Conservation (phyloP, 2,888 invertebrate genomes). For the Chymomyza caudatula region DNA sequence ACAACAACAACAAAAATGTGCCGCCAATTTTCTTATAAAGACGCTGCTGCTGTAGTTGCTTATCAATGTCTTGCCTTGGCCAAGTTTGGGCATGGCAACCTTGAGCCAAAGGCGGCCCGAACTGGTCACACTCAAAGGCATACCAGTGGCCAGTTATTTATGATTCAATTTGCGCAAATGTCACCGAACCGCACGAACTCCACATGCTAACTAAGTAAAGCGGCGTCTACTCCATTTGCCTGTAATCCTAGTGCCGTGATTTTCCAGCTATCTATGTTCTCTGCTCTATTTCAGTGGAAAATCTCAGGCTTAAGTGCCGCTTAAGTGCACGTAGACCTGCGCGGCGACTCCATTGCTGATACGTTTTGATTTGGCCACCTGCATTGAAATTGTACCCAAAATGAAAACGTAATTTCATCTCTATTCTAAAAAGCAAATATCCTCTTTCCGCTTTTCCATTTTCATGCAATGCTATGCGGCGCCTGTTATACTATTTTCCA, state of each 20-base stretch:
- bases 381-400: neutral
- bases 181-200: constrained; percentile 2
- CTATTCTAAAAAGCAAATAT: constrained; percentile 30
- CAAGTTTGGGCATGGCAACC: constrained; percentile 25
- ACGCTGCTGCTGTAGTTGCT: constrained; percentile 3
- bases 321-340: constrained; percentile 17
- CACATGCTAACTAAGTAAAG: neutral
- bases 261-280: no score
- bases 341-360: neutral
- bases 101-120: constrained; percentile 27
- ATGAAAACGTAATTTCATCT: neutral
- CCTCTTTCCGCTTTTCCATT: constrained; percentile 32
- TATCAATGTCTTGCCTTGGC: constrained; percentile 30
- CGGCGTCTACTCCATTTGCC: neutral
- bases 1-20: neutral
- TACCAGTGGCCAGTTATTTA: neutral
- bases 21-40: constrained; percentile 26
- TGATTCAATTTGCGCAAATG: constrained; percentile 32
- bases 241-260: constrained; percentile 23
- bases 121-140: neutral
- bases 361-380: neutral
- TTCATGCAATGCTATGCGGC: neutral
- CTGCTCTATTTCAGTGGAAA: constrained; percentile 15
- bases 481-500: constrained; percentile 20
- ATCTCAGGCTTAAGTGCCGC: constrained; percentile 31